Evolutionary conservation across 2,113 vertebrate genomes (phyloP).

Genomic region (Gopherus evgoodei): DNA sequence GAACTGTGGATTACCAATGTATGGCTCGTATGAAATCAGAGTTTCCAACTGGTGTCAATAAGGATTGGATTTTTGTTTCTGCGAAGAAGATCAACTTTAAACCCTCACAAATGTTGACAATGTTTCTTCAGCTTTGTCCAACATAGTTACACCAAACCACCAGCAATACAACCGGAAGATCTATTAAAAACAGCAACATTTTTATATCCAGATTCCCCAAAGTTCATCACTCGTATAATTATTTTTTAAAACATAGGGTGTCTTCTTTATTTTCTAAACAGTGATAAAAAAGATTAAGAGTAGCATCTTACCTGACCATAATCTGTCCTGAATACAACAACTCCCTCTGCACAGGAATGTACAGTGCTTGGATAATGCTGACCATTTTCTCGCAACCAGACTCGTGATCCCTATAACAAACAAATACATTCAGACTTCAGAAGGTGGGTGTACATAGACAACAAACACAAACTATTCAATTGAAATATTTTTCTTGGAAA

Average conservation of each 20-base stretch:
- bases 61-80: background rate
- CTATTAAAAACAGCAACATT: background rate
- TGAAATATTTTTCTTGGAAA: background rate
- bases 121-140: background rate
- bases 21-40: background rate
- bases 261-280: background rate
- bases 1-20: background rate
- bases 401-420: slow-evolving; percentile 88
- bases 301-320: slow-evolving; percentile 86
- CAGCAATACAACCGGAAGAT: accelerated
- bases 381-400: slow-evolving; percentile 94
- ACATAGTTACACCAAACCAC: background rate
- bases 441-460: background rate
- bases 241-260: background rate
- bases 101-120: background rate
- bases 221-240: background rate
- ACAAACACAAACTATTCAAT: background rate
- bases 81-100: background rate
- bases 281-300: background rate
- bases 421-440: background rate
- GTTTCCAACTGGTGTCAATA: background rate
- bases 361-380: slow-evolving; percentile 93
- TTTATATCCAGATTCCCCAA: background rate
- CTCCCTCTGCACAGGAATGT: slow-evolving; percentile 91
- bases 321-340: slow-evolving; percentile 90